These are phyloP conservation scores for Ophion slaviceki DNA, from an alignment of 2,888 invertebrate species.

Conservation along the genomic window DNA sequence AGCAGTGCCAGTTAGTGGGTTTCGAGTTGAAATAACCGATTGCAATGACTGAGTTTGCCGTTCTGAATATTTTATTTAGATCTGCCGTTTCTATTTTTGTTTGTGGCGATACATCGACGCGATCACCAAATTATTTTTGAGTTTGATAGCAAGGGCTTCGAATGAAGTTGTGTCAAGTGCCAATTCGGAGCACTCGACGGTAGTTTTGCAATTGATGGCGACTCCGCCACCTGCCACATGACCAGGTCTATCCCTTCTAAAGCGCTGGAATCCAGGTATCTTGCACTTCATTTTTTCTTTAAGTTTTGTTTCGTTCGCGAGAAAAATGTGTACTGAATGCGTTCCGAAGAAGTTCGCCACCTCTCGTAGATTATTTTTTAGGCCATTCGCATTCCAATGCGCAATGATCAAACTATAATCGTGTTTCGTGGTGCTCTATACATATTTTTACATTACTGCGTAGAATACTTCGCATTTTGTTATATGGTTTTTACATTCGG, in stretches of 20 bases:
- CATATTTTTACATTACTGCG: too few relatives aligned
- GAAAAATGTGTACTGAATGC: background rate
- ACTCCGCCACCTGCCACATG: background rate
- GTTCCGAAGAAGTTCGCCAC: conserved; percentile 3
- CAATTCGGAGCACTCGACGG: background rate
- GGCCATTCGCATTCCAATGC: too few relatives aligned
- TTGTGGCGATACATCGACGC: background rate
- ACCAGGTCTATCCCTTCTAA: background rate
- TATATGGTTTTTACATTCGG: too few relatives aligned
- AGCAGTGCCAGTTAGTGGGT: background rate
- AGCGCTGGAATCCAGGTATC: conserved; percentile 8
- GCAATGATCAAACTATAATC: too few relatives aligned
- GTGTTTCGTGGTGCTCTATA: too few relatives aligned
- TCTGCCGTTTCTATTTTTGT: background rate
- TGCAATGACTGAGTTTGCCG: background rate
- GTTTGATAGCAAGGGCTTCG: background rate
- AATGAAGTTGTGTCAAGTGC: background rate
- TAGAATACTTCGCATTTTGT: too few relatives aligned
- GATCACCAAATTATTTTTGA: background rate
- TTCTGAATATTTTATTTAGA: background rate
- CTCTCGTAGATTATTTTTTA: background rate
- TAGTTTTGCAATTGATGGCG: background rate
- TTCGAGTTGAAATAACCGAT: background rate
- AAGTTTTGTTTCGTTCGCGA: background rate
- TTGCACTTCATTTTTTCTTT: conserved; percentile 5